These are phyloP conservation scores for Trachops cirrhosus DNA, from an alignment of 2,797 vertebrate species.

Conservation along the genomic window DNA sequence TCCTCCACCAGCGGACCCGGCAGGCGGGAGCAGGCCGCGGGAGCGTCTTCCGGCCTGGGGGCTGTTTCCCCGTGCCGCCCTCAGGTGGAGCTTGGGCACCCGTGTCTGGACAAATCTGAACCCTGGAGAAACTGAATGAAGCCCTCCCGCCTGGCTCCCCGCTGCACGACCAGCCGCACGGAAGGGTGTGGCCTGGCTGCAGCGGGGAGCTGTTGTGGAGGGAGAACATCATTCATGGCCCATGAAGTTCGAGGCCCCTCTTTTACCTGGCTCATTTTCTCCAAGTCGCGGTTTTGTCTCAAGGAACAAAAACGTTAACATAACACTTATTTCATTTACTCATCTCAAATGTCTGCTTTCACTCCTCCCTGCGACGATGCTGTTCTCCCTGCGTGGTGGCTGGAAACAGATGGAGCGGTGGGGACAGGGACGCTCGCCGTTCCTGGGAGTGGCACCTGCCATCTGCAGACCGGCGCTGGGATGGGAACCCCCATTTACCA, in stretches of 20 bases:
- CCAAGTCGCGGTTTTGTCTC: not conserved
- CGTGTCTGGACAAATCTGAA: not conserved
- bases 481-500: not conserved
- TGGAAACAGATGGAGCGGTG: not conserved
- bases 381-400: not conserved
- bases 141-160: not conserved
- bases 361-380: not conserved
- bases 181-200: not conserved
- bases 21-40: constrained; percentile 73
- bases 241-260: not conserved
- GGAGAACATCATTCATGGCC: rapidly evolving
- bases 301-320: not conserved
- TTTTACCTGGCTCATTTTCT: not conserved
- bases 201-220: not conserved
- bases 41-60: constrained; percentile 68
- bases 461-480: not conserved
- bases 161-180: rapidly evolving
- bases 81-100: constrained; percentile 54
- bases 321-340: not conserved
- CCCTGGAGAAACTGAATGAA: not conserved
- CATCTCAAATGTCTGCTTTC: not conserved
- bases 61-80: constrained; percentile 53
- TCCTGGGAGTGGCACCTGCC: rapidly evolving
- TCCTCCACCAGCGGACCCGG: constrained; percentile 81
- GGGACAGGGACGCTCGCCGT: rapidly evolving